Conservation (phyloP, 2,113 vertebrate genomes). For the Probosciger aterrimus region DNA sequence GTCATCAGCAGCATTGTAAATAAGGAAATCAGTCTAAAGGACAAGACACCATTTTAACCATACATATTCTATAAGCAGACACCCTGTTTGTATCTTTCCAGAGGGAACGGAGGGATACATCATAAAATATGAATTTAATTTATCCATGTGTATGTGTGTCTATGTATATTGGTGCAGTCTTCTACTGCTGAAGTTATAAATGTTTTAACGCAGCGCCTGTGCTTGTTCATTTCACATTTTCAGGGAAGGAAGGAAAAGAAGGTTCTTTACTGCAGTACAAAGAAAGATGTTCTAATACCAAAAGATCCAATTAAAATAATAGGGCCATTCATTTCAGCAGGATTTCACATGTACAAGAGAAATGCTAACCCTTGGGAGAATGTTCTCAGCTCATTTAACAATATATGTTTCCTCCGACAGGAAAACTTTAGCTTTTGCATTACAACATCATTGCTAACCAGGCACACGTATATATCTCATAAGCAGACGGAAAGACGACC, state of each 20-base stretch:
- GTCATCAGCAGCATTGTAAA: not conserved
- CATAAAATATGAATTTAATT: constrained; percentile 33
- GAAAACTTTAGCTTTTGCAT: constrained; percentile 61
- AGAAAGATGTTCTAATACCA: constrained; percentile 64
- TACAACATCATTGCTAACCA: constrained; percentile 62
- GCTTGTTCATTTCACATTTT: constrained; percentile 49
- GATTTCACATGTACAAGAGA: constrained; percentile 54
- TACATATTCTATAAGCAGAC: not conserved
- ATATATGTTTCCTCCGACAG: constrained; percentile 30
- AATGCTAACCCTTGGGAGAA: constrained; percentile 66
- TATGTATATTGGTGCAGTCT: not conserved
- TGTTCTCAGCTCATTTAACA: constrained; percentile 66
- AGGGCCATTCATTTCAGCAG: constrained; percentile 64
- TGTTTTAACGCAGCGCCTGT: not conserved
- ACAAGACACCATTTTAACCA: not conserved
- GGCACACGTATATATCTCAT: constrained; percentile 33
- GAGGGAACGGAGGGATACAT: not conserved
- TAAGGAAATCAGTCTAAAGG: not conserved
- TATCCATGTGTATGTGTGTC: not conserved
- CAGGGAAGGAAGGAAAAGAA: constrained; percentile 11
- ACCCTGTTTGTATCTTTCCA: not conserved
- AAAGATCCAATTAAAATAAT: constrained; percentile 72
- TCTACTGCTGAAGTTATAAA: constrained; percentile 19
- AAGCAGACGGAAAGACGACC: not conserved
- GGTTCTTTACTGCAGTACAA: constrained; percentile 35